Evolutionary conservation across 2,113 vertebrate genomes (phyloP).

Genomic region (Chroicocephalus ridibundus): DNA sequence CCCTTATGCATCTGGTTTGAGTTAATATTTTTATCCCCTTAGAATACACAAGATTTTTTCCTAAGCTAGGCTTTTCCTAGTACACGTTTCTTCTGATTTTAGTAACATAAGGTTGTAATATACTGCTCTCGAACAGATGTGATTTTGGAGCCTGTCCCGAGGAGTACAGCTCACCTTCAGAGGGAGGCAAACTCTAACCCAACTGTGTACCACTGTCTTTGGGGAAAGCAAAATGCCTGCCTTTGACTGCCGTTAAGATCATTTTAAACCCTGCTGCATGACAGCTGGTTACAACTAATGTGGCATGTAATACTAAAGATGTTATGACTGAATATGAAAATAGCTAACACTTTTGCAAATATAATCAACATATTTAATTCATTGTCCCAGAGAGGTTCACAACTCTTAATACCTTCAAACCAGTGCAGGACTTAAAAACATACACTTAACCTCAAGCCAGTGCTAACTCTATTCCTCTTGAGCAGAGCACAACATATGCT

Average conservation of each 20-base stretch:
- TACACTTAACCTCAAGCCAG: background rate
- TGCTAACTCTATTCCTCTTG: background rate
- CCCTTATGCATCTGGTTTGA: slow-evolving; percentile 3
- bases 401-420: background rate
- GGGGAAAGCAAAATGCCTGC: background rate
- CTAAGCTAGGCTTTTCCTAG: slow-evolving; percentile 23
- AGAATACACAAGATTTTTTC: background rate
- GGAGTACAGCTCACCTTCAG: background rate
- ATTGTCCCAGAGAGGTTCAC: slow-evolving; percentile 10
- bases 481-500: slow-evolving; percentile 19
- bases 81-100: slow-evolving; percentile 40
- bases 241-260: background rate
- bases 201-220: background rate
- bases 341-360: background rate
- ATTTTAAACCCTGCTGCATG: background rate
- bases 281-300: background rate
- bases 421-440: background rate
- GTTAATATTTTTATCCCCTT: slow-evolving; percentile 40
- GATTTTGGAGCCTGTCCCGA: background rate
- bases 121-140: background rate
- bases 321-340: background rate
- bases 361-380: background rate
- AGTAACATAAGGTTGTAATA: slow-evolving; percentile 10
- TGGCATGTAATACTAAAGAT: background rate
- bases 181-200: background rate